phyloP scores from a whole-genome alignment of 1,140 invertebrate genomes.

The Bicyclus anynana region DNA sequence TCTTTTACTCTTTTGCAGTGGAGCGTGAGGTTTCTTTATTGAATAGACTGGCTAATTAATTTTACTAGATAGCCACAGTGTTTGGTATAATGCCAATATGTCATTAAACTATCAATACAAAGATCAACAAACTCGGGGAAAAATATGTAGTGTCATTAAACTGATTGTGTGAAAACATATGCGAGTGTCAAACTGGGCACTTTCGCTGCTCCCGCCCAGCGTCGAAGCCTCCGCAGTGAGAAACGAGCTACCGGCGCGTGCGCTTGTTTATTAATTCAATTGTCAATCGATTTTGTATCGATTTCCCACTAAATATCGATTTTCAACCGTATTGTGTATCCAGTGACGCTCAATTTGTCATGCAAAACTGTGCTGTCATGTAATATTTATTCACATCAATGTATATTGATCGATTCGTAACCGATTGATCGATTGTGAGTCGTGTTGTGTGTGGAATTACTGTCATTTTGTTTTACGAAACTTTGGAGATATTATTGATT shows the following conservation, averaged over 20 bases:
- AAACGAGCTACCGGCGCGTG: constrained; percentile 24
- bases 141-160: constrained; percentile 28
- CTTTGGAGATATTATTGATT: too few relatives aligned
- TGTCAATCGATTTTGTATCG: constrained; percentile 16
- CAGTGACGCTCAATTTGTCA: constrained; percentile 33
- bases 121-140: constrained; percentile 22
- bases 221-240: constrained; percentile 38
- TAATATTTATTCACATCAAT: neutral
- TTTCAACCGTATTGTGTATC: constrained; percentile 12
- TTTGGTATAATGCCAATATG: neutral
- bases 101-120: constrained; percentile 4
- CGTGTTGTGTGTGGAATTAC: too few relatives aligned
- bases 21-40: too few relatives aligned
- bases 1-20: too few relatives aligned
- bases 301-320: constrained; percentile 7
- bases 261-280: constrained; percentile 31
- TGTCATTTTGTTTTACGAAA: too few relatives aligned
- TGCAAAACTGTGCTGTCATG: constrained; percentile 22
- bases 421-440: too few relatives aligned
- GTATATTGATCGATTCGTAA: too few relatives aligned
- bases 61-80: neutral
- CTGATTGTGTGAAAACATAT: constrained; percentile 32
- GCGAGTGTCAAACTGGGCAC: constrained; percentile 33
- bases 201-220: constrained; percentile 50
- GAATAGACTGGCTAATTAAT: too few relatives aligned